Evolutionary conservation across 2,113 vertebrate genomes (phyloP), one percentile per base, ranked within the genome.

Genomic region (Tychaedon coryphoeus): DNA sequence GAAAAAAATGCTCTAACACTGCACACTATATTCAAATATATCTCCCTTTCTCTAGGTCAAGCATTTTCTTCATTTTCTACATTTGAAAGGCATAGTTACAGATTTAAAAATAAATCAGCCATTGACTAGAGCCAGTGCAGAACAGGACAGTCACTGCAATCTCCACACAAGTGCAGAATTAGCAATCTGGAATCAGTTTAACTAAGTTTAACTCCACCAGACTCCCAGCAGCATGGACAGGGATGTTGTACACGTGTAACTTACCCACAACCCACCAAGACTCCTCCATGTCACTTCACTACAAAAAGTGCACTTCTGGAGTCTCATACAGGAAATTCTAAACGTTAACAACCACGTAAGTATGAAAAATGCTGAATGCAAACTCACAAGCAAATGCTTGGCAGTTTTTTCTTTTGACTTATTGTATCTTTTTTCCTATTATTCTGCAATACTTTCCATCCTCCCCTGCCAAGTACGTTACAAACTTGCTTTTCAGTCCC

Each of bases 391-490:
- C n/a, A 78, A 93, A 87, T 13, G 33, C 74, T 83, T 72, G 64
- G 51, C 81, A 86, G 79, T 54, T 56, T 65, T 74, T 86, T 84
- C 82, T 76, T 92, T 69, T 5, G 9, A 54, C 34, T 76, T 82
- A 57, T 14, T 62, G 12, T 69, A 61, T 65, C 66, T 95, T 89
- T 88, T n/a, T 97, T 93, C 47, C 40, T 61, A 31, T 84, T 84
- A 22, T 85, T 64, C 78, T 51, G 83, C 56, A 75, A 79, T 71
- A 80, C 65, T 94, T 93, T 95, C 95, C 86, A 97, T 38, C n/a
- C 72, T 94, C 45, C 45, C 56, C 66, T 86, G 96, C 97, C 97
- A 98, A 98, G 89, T 76, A 29, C 78, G 95, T 97, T 90, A 85
- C 53, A 58, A 80, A 86, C 78, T 76, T 34, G 33, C 75, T 89